Base-by-base conservation (phyloP, 30 jellyfish, hydroid and myxozoan species). In the Pseudorhiza aurosa region DNA sequence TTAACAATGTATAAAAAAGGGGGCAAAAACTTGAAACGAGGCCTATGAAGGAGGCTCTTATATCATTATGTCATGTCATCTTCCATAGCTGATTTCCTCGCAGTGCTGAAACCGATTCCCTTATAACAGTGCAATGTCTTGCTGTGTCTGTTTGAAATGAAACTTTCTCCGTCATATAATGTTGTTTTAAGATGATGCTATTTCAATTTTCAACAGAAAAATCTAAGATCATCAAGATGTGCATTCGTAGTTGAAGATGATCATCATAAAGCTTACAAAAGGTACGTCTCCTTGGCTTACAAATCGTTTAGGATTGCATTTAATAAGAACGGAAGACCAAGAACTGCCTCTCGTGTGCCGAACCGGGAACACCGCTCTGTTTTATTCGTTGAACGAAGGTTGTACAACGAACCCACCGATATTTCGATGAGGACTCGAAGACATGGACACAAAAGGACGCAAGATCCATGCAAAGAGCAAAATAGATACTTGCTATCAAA, bases 281-380 rank as follows among this genome's bases (percentile, higher is more conserved):
- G 85, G 81, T 85, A 85, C 44, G 87, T 75, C 63, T 85, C 96
- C 6, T 45, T 85, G 26, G 96, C 96, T 2, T 22, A 44, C 42
- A 28, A 80, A 18, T 32, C 67, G 1, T 51, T 28, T 46, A 29
- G 88, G 33, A 74, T 85, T 31, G 88, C 96, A 26, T 85, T 85
- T 39, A 85, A 85, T 70, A 85, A 85, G 42, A 85, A 85, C 44
- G 96, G 96, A n/a, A 45, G 84, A 55, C 91, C 96, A 30, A 75
- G 96, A 50, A 47, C 83, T 5, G 85, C 88, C 5, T 58, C 53
- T 4, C 75, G 88, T 21, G 88, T 85, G 24, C 96, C 96, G 0
- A 75, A 42, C 43, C 35, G 71, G 0, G 55, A 85, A 8, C 96
- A 85, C 68, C 74, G 90, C n/a, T 71, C 89, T 27, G 96, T 85